phyloP scores from a whole-genome alignment of 2,797 vertebrate genomes.

The Urophycis tenuis region DNA sequence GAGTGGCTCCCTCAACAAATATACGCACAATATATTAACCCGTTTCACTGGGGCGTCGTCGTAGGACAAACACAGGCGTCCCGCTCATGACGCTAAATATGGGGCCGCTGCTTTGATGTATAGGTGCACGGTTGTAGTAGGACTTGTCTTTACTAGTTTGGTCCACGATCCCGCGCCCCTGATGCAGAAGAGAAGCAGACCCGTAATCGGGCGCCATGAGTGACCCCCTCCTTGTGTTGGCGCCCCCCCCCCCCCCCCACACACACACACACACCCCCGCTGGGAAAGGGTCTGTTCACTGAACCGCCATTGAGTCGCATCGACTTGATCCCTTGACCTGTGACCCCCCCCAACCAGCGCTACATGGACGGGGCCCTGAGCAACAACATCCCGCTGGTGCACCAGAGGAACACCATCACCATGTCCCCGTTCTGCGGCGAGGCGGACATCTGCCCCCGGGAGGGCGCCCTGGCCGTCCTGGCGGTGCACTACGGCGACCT shows the following conservation, averaged over 20 bases:
- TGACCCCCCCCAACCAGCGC: conserved; percentile 62
- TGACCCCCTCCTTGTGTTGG: too few species aligned
- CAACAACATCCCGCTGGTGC: conserved; percentile 75
- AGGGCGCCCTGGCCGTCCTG: conserved; percentile 72
- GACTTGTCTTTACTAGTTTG: too few species aligned
- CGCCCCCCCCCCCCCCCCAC: too few species aligned
- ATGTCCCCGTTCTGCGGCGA: conserved; percentile 86
- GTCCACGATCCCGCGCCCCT: too few species aligned
- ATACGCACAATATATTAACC: not conserved
- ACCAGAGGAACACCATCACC: conserved; percentile 79
- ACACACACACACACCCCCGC: too few species aligned
- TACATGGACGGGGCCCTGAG: conserved; percentile 85
- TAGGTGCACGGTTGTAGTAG: too few species aligned
- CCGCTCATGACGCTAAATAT: not conserved
- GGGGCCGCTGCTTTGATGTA: not conserved
- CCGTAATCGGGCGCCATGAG: too few species aligned
- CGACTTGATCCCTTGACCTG: not conserved
- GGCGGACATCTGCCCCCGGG: conserved; percentile 83
- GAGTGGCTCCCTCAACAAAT: conserved; percentile 50
- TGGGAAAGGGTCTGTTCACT: too few species aligned
- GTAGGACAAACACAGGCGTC: not conserved
- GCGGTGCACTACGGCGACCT: conserved; percentile 70
- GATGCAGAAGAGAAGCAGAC: too few species aligned
- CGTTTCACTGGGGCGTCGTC: not conserved
- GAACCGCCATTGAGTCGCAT: not conserved